A percentile compares a stretch with the other conserved stretches of the same genome.
These are phyloP conservation scores for Addax nasomaculatus DNA, from an alignment of 2,113 vertebrate genomes.

Conservation along the genomic window DNA sequence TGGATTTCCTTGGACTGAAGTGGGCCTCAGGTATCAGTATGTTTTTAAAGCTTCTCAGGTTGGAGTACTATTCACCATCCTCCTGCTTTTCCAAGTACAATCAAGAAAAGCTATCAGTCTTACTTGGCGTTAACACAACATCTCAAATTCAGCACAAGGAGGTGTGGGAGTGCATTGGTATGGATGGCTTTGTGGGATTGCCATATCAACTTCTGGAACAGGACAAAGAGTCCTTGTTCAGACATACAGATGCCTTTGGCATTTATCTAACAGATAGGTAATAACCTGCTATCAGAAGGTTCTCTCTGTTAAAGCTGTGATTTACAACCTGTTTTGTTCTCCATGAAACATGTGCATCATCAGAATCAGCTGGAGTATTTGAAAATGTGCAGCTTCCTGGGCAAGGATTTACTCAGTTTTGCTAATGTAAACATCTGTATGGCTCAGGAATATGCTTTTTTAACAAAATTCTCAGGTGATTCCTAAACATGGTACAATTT, in stretches of 20 bases:
- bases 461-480: neutral
- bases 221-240: neutral
- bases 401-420: neutral
- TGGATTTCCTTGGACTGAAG: neutral
- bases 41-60: neutral
- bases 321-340: neutral
- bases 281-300: neutral
- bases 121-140: neutral
- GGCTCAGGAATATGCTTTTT: neutral
- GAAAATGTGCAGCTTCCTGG: neutral
- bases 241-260: neutral
- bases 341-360: neutral
- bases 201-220: neutral
- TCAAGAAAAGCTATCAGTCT: neutral
- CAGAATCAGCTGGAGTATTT: neutral
- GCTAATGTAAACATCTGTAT: neutral
- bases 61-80: neutral
- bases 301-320: neutral
- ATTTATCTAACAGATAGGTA: neutral
- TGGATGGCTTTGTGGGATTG: neutral
- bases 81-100: neutral
- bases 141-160: neutral
- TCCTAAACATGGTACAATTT: neutral
- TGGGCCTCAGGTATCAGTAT: neutral
- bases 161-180: neutral